phyloP scores from a whole-genome alignment of 2,797 vertebrate genomes.

The Cichlasoma orientale region DNA sequence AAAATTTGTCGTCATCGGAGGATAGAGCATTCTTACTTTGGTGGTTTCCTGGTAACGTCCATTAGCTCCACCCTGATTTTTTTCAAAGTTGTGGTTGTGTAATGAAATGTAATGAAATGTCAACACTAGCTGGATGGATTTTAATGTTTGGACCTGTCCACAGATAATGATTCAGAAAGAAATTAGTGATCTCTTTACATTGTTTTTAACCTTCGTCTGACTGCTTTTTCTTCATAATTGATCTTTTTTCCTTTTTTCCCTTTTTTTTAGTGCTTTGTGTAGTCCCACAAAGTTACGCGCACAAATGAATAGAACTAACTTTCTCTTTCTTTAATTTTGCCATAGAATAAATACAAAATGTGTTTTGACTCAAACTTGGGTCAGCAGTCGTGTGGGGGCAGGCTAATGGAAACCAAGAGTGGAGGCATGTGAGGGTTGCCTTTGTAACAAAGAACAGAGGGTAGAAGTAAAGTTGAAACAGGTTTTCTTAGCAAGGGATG shows the following conservation, averaged over 20 bases:
- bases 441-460: constrained; percentile 54
- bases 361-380: constrained; percentile 18
- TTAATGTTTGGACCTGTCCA: background rate
- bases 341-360: constrained; percentile 60
- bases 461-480: constrained; percentile 56
- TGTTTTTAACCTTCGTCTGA: too few relatives aligned
- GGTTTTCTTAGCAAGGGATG: constrained; percentile 49
- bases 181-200: background rate
- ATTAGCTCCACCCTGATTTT: background rate
- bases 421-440: constrained; percentile 26
- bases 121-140: background rate
- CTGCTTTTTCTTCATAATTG: too few relatives aligned
- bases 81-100: too few relatives aligned
- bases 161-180: background rate
- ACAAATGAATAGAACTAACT: too few relatives aligned
- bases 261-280: background rate
- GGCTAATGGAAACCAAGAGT: background rate
- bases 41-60: background rate
- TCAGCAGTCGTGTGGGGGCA: background rate
- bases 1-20: background rate
- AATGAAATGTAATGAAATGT: background rate
- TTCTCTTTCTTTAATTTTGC: constrained; percentile 53
- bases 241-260: background rate
- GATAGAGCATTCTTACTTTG: background rate
- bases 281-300: background rate